Conservation (phyloP, 2,113 vertebrate genomes). For the Melanocharis versteri region DNA sequence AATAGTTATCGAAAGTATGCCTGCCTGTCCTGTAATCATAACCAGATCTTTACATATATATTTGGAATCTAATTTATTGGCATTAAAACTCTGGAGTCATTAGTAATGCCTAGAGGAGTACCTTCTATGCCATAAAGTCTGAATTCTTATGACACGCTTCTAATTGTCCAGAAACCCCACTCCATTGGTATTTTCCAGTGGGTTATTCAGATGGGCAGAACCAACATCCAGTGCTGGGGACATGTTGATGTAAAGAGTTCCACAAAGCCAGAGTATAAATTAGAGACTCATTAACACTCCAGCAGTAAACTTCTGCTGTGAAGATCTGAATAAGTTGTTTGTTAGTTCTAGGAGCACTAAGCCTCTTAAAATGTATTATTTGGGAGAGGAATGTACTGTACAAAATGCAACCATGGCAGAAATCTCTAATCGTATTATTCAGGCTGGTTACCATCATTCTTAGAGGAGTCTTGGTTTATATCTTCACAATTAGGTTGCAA, state of each 20-base stretch:
- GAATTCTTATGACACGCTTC: neutral
- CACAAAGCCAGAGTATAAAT: neutral
- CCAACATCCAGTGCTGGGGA: neutral
- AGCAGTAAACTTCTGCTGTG: neutral
- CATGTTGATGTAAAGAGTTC: neutral
- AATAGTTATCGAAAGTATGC: neutral
- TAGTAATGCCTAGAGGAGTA: neutral
- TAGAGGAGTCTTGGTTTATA: neutral
- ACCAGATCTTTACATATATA: neutral
- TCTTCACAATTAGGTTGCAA: neutral
- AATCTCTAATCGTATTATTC: neutral
- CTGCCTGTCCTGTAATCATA: neutral
- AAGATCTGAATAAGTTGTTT: neutral
- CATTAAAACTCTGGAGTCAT: neutral
- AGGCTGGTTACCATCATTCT: neutral
- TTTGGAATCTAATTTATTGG: neutral
- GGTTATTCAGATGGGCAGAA: neutral
- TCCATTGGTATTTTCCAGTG: neutral
- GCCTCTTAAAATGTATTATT: neutral
- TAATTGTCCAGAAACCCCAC: neutral
- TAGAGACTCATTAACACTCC: neutral
- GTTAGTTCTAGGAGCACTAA: neutral
- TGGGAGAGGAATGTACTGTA: neutral
- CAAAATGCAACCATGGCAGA: neutral
- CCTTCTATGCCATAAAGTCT: neutral